Conservation (phyloP, 2,888 invertebrate genomes). For the Platycheirus rosarum region DNA sequence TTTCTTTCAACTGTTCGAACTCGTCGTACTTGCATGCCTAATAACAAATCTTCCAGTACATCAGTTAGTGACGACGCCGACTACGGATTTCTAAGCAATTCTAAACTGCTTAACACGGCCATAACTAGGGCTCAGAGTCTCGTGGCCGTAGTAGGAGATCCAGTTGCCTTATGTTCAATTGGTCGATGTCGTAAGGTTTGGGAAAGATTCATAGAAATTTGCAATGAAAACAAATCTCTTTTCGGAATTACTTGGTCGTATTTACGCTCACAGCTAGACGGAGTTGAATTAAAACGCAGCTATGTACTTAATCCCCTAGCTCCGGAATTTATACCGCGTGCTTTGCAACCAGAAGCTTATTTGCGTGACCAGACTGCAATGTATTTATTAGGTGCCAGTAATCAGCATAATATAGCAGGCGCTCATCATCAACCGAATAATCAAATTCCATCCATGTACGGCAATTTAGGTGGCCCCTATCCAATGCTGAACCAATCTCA, state of each 20-base stretch:
- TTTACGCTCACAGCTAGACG: constrained; percentile 87
- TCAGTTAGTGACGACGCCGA: constrained; percentile 85
- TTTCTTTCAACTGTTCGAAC: constrained; percentile 90
- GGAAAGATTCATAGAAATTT: constrained; percentile 90
- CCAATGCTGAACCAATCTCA: constrained; percentile 79
- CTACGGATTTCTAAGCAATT: constrained; percentile 92
- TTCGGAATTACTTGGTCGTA: constrained; percentile 89
- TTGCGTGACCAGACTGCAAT: constrained; percentile 82
- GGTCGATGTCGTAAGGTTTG: constrained; percentile 92
- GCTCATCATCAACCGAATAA: constrained; percentile 76
- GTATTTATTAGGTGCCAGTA: constrained; percentile 76
- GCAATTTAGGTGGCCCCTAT: constrained; percentile 73
- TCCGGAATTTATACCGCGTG: constrained; percentile 89
- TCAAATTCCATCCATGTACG: constrained; percentile 73
- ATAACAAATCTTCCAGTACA: constrained; percentile 76
- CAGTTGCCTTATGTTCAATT: constrained; percentile 90
- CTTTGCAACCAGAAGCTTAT: constrained; percentile 83
- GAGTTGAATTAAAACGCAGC: constrained; percentile 89
- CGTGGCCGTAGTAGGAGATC: constrained; percentile 93
- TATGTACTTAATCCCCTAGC: constrained; percentile 92
- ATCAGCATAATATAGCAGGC: constrained; percentile 51
- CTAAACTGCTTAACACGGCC: constrained; percentile 91
- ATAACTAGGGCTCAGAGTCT: constrained; percentile 91
- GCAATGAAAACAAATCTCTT: constrained; percentile 87
- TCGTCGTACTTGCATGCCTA: constrained; percentile 86